phyloP scores from a whole-genome alignment of 1,140 invertebrate species.

The Saccostrea echinata region DNA sequence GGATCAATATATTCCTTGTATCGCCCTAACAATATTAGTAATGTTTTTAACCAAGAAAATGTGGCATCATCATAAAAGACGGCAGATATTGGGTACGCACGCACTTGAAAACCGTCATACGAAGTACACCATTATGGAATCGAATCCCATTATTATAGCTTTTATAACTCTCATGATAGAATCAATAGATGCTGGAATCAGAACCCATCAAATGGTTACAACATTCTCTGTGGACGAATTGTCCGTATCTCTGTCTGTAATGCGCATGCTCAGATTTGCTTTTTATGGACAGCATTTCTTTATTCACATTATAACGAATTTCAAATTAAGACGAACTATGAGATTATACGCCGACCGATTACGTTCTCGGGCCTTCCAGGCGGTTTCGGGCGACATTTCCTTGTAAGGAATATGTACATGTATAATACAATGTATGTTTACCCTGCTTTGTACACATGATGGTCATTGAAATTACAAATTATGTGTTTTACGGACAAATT shows the following conservation, averaged over 20 bases:
- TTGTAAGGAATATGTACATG: neutral
- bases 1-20: neutral
- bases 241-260: slow-evolving; percentile 4
- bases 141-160: neutral
- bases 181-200: neutral
- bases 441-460: no score
- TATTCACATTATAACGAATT: neutral
- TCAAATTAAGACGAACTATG: neutral
- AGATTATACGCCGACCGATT: neutral
- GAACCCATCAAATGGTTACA: neutral
- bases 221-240: neutral
- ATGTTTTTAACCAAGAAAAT: neutral
- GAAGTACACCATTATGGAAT: neutral
- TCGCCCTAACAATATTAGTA: neutral
- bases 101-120: neutral
- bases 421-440: no score
- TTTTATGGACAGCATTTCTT: neutral
- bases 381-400: neutral
- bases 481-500: no score
- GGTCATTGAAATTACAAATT: no score
- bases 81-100: neutral
- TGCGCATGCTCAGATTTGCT: neutral
- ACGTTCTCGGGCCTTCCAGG: neutral
- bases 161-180: neutral
- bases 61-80: neutral